Evolutionary conservation across 2,113 vertebrate species (phyloP).

Genomic region (Nycticebus coucang): DNA sequence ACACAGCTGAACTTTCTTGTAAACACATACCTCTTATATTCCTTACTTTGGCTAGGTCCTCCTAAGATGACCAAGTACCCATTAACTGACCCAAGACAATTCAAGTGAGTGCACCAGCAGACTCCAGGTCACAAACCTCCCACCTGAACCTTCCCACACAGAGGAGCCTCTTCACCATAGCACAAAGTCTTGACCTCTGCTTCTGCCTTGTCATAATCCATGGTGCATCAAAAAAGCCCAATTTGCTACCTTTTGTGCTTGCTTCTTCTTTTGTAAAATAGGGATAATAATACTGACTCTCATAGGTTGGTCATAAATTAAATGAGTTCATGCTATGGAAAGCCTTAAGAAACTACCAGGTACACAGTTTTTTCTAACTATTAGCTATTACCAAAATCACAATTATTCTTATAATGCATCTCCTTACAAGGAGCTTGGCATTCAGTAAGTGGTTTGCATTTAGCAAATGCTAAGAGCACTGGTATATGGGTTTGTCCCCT

Average conservation of each 20-base stretch:
- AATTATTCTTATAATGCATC: not conserved
- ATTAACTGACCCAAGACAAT: not conserved
- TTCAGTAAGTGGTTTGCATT: not conserved
- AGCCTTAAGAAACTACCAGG: slow-evolving; percentile 49
- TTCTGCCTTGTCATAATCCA: not conserved
- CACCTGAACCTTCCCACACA: not conserved
- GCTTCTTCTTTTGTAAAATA: slow-evolving; percentile 47
- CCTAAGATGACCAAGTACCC: not conserved
- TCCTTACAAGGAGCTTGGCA: not conserved
- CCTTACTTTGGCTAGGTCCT: slow-evolving; percentile 21
- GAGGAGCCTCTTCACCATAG: not conserved
- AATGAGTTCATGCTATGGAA: slow-evolving; percentile 48
- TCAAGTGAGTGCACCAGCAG: not conserved
- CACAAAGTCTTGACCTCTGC: slow-evolving; percentile 1
- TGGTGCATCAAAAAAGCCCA: slow-evolving; percentile 13
- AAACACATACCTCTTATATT: not conserved
- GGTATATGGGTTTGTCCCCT: slow-evolving; percentile 26
- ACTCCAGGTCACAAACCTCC: not conserved
- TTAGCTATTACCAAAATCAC: slow-evolving; percentile 26
- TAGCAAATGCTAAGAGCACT: slow-evolving; percentile 35
- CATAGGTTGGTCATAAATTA: slow-evolving; percentile 3
- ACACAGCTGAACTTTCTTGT: slow-evolving; percentile 31
- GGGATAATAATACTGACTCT: slow-evolving; percentile 12
- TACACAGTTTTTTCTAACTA: slow-evolving; percentile 20
- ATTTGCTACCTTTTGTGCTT: not conserved